Conservation (phyloP, 2,113 vertebrate genomes). For the Labeo catla region DNA sequence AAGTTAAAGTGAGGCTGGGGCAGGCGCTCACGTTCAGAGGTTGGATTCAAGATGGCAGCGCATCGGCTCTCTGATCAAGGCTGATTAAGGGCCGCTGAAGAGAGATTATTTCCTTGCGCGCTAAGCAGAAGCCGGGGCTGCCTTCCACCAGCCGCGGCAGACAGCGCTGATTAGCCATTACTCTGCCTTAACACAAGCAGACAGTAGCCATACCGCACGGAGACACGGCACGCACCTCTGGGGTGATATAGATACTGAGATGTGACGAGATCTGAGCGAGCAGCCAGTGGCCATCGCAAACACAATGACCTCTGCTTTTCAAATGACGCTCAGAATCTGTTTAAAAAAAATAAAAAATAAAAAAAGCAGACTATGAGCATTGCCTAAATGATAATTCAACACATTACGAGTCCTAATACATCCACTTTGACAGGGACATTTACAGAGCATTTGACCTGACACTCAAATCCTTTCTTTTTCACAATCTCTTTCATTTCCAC, state of each 20-base stretch:
- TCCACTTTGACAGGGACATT: slow-evolving; percentile 58
- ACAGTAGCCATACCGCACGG: slow-evolving; percentile 41
- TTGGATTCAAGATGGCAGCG: slow-evolving; percentile 75
- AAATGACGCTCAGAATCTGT: background rate
- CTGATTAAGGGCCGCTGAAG: slow-evolving; percentile 67
- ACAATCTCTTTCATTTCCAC: background rate
- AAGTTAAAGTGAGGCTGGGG: slow-evolving; percentile 71
- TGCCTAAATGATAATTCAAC: background rate
- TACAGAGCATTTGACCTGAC: slow-evolving; percentile 48
- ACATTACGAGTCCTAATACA: slow-evolving; percentile 57
- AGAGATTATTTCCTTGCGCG: slow-evolving; percentile 58
- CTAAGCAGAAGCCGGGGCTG: slow-evolving; percentile 47
- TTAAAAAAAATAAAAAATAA: background rate
- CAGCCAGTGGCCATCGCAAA: slow-evolving; percentile 9
- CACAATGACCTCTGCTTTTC: slow-evolving; percentile 17
- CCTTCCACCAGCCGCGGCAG: slow-evolving; percentile 52
- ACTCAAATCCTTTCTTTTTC: slow-evolving; percentile 46
- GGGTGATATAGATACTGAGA: slow-evolving; percentile 21
- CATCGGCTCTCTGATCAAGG: slow-evolving; percentile 74
- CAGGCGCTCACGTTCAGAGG: slow-evolving; percentile 65
- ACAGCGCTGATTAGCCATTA: slow-evolving; percentile 54
- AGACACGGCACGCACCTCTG: slow-evolving; percentile 26
- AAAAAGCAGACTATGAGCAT: background rate
- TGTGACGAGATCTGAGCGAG: background rate
- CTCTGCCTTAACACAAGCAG: slow-evolving; percentile 34